Base-by-base conservation (phyloP, 2,888 invertebrate species). In the Agonopterix subpropinquella region DNA sequence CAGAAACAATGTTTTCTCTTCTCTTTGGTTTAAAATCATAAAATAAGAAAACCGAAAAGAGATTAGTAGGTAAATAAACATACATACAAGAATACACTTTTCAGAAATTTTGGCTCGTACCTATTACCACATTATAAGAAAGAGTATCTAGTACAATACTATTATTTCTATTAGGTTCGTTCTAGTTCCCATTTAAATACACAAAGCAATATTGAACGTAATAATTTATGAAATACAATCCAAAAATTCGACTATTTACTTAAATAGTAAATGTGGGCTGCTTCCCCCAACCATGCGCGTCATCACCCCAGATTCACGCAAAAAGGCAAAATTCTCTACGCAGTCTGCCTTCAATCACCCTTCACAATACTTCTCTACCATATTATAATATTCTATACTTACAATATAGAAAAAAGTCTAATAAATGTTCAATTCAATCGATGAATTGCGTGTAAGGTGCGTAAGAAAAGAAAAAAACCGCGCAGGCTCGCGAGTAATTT, bases 261-360 rank as follows among this genome's bases (percentile, higher is more conserved):
- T 60, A 64, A 39, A 39, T 11, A 66, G 70, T 71, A 73, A 68
- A 76, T 73, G 66, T 64, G 66, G 60, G 54, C 70, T 69, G 65
- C 72, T 67, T 70, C 81, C 86, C 86, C 80, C 73, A 63, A 57
- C 64, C 74, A 69, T 79, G 80, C 82, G 83, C 82, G 80, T 70
- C 41, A 42, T 35, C 73, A 72, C 77, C 77, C 77, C 66, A 65
- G 52, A 65, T 59, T 53, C 59, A 64, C 71, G 67, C 75, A 68
- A 71, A 78, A 76, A 72, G 64, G 28, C 28, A 28, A 28, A 28
- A 28, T 28, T 28, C 28, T 70, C 73, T 71, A 77, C 82, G 78
- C 85, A 87, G 86, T 87, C 73, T 65, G 70, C 73, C 73, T 70
- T 67, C 71, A 80, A 73, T 77, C 84, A 80, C 68, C 77, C 73